Conservation (phyloP, 2,113 vertebrate species). For the Cygnus buccinator region DNA sequence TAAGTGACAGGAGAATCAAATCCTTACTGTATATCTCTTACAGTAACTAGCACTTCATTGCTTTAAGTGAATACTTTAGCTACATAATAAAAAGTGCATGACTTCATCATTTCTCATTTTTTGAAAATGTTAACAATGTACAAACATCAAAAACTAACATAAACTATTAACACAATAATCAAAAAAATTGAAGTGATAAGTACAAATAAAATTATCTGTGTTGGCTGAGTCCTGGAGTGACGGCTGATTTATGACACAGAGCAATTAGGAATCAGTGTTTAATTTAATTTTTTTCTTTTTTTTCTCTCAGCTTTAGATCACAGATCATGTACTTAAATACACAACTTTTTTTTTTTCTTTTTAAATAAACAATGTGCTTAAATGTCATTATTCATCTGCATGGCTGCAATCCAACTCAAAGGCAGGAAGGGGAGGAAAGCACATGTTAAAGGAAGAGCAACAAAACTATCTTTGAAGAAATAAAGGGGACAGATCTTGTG, state of each 20-base stretch:
- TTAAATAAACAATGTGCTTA: conserved; percentile 47
- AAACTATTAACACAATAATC: conserved; percentile 57
- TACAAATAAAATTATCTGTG: conserved; percentile 41
- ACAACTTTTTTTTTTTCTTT: conserved; percentile 3
- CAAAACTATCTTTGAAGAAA: not conserved
- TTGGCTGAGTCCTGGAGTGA: not conserved
- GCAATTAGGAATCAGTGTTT: conserved; percentile 24
- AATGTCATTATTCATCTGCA: not conserved
- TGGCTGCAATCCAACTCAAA: not conserved
- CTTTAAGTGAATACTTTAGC: not conserved
- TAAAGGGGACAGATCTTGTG: not conserved
- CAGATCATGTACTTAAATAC: conserved; percentile 25
- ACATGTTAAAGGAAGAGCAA: not conserved
- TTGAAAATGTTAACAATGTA: conserved; percentile 1
- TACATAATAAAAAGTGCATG: not conserved
- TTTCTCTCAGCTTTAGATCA: conserved; percentile 32
- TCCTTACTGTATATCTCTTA: not conserved
- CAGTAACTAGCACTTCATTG: not conserved
- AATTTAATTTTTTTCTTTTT: not conserved
- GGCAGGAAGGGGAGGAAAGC: not conserved
- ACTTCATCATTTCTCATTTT: conserved; percentile 40
- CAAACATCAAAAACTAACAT: conserved; percentile 34
- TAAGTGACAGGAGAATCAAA: not conserved
- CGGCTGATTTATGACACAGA: conserved; percentile 41
- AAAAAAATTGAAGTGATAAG: conserved; percentile 34